Evolutionary conservation across 2,797 vertebrate genomes (phyloP), one percentile per base, ranked within the genome.

Genomic region (Staurois parvus): DNA sequence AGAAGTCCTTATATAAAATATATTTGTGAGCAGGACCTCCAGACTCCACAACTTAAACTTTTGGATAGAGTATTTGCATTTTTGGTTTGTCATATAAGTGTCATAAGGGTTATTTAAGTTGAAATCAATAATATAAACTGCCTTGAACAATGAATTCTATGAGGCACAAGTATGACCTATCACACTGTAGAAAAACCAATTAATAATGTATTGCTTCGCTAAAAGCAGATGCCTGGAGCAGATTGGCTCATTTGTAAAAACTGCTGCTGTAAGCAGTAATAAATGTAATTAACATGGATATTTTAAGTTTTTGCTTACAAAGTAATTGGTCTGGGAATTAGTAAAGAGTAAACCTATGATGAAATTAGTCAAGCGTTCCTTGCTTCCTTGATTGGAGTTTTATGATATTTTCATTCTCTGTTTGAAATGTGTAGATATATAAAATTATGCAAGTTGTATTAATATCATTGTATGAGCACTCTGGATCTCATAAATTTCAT

Each of bases 301-400:
- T 89, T 91, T 91, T 89, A 91, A 87, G 84, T 88, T 90, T 89
- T 89, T 90, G 85, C 88, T 90, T 88, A 87, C 83, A 42, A 19
- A 87, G 77, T 87, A 90, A 90, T 87, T 91, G 85, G 40, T 68
- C 89, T 88, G 26, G 75, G 66, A 75, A 74, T 85, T 79, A 75
- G 73, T 84, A 85, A 84, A 70, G 91, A 88, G 87, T 87, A 67
- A 87, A 29, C 12, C 75, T 88, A 80, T 89, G 84, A 91, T 85
- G 86, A 90, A 90, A 88, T 92, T 89, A 89, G 76, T 30, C 78
- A 90, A 72, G 34, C 85, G 69, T 89, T 66, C 56, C 78, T n/a
- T 69, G 85, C 81, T 59, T 85, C 42, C 85, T 9, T 84, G 78
- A 77, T 81, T 84, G 89, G 76, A 13, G 0, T 84, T 89, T 75